phyloP scores from a whole-genome alignment of 2,797 vertebrate genomes.

The Phrynocephalus guinanensis region DNA sequence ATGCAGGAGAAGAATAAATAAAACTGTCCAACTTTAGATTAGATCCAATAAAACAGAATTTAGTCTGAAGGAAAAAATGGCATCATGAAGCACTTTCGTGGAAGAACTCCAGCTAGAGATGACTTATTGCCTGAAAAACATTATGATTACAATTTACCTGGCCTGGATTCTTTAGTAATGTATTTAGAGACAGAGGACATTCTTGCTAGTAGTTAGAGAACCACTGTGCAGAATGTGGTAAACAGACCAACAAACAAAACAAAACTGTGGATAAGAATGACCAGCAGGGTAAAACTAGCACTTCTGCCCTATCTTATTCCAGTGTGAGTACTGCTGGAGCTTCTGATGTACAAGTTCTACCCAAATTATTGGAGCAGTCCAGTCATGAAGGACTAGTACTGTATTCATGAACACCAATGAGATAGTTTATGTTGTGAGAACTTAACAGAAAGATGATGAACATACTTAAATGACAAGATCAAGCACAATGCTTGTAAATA shows the following conservation, averaged over 20 bases:
- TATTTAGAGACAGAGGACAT: fast-evolving
- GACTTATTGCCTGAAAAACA: not conserved
- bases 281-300: not conserved
- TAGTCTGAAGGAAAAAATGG: slow-evolving; percentile 31
- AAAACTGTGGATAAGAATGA: not conserved
- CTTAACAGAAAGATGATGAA: no score
- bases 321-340: no score
- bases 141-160: not conserved
- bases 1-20: slow-evolving; percentile 65
- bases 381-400: not conserved
- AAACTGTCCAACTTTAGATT: not conserved
- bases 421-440: no score
- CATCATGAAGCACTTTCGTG: not conserved
- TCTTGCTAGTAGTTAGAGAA: not conserved
- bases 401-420: not conserved
- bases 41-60: slow-evolving; percentile 45
- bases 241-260: not conserved
- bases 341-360: not conserved
- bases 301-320: not conserved
- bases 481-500: no score
- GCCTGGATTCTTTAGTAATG: not conserved
- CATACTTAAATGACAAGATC: no score
- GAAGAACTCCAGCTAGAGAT: slow-evolving; percentile 27
- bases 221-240: no score
- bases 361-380: not conserved